Evolutionary conservation across 2,888 invertebrate species (phyloP).

Genomic region (Zygaena filipendulae): DNA sequence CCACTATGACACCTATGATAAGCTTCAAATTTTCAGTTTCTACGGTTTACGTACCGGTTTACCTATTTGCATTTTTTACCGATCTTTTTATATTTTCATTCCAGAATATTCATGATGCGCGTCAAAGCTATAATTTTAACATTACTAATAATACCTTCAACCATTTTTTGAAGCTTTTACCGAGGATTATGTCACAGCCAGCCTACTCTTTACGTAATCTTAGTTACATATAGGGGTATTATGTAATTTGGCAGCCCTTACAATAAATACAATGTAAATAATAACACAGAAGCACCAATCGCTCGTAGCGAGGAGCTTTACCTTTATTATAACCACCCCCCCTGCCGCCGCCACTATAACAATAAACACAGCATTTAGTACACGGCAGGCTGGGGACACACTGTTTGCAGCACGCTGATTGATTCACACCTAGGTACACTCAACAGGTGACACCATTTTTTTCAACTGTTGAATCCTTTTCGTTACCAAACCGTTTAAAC

Average conservation of each 20-base stretch:
- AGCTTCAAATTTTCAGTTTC: no score
- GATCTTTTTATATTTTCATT: no score
- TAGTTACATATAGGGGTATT: no score
- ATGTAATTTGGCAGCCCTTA: constrained; percentile 65
- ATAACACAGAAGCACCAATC: constrained; percentile 80
- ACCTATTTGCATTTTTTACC: no score
- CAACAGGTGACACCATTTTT: constrained; percentile 61
- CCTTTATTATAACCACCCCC: constrained; percentile 97
- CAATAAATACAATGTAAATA: constrained; percentile 53
- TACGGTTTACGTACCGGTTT: no score
- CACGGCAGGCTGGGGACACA: constrained; percentile 69
- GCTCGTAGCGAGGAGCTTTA: constrained; percentile 85
- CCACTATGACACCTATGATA: no score
- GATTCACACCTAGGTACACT: constrained; percentile 58
- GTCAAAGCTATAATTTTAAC: no score
- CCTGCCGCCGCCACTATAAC: constrained; percentile 95
- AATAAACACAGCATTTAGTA: constrained; percentile 85
- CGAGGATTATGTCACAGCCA: no score
- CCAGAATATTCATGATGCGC: no score
- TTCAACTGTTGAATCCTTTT: constrained; percentile 64
- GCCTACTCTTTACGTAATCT: no score
- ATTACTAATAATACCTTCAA: no score
- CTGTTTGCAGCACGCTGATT: constrained; percentile 67
- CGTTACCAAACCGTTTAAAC: constrained; percentile 65
- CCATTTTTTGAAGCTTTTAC: no score